Conservation (phyloP, 2,888 invertebrate genomes). For the Tetheella fluctuosa region DNA sequence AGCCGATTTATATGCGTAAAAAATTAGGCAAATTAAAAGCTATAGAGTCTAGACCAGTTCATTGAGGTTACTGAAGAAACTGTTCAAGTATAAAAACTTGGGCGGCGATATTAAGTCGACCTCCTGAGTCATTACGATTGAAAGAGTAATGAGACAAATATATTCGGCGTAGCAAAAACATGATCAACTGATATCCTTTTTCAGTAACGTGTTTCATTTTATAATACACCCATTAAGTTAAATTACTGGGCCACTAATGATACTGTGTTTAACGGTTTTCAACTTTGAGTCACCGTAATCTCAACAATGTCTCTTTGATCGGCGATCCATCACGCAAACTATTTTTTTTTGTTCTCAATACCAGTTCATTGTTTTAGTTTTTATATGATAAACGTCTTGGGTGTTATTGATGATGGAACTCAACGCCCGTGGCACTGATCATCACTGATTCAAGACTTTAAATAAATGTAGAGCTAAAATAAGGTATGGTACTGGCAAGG, state of each 20-base stretch:
- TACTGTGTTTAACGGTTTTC: constrained; percentile 15
- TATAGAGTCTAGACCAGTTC: too few relatives aligned
- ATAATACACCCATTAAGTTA: constrained; percentile 19
- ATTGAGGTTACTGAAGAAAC: too few relatives aligned
- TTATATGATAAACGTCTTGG: constrained; percentile 34
- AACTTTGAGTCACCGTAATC: constrained; percentile 40
- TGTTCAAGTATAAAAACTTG: too few relatives aligned
- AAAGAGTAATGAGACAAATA: neutral
- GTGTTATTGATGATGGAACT: constrained; percentile 29
- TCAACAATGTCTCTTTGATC: constrained; percentile 36
- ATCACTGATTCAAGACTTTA: constrained; percentile 25
- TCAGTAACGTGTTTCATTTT: neutral
- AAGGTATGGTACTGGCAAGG: constrained; percentile 48
- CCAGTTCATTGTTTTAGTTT: constrained; percentile 46
- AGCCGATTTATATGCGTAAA: too few relatives aligned
- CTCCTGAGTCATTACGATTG: neutral
- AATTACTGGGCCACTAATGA: constrained; percentile 15
- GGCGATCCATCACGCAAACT: constrained; percentile 41
- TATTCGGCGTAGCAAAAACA: neutral
- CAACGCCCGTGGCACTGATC: constrained; percentile 20
- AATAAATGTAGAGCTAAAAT: neutral
- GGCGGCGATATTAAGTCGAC: neutral
- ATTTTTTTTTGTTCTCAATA: constrained; percentile 41
- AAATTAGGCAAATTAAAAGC: too few relatives aligned
- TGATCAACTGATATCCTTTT: neutral